phyloP scores from a whole-genome alignment of 2,888 invertebrate genomes.

The Euclidia mi region DNA sequence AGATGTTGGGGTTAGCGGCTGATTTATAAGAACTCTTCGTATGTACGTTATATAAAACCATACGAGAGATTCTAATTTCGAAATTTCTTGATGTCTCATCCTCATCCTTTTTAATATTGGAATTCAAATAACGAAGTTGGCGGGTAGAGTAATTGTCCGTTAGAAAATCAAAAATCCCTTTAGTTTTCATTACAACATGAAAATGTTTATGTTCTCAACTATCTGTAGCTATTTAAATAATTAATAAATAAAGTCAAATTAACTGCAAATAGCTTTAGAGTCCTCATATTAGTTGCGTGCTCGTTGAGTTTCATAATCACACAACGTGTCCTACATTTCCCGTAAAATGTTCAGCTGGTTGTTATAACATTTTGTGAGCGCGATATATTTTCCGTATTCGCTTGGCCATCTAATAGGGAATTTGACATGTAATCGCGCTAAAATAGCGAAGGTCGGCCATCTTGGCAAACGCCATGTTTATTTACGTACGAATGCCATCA shows the following conservation, averaged over 20 bases:
- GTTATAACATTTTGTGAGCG: constrained; percentile 19
- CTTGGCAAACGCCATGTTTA: constrained; percentile 87
- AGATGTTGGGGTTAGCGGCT: constrained; percentile 76
- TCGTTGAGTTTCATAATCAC: background rate
- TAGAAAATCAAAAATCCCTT: too few relatives aligned
- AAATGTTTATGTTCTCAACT: too few relatives aligned
- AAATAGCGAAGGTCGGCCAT: constrained; percentile 88
- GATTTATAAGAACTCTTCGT: constrained; percentile 72
- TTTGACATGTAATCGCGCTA: constrained; percentile 75
- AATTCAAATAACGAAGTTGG: too few relatives aligned
- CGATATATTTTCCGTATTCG: constrained; percentile 57
- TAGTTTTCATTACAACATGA: too few relatives aligned
- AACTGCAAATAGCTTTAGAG: background rate
- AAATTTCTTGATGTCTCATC: background rate
- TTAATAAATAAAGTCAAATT: too few relatives aligned
- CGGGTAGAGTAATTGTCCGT: too few relatives aligned
- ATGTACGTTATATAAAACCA: constrained; percentile 25
- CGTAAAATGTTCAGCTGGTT: constrained; percentile 24
- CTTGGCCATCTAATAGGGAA: constrained; percentile 71
- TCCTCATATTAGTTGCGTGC: background rate
- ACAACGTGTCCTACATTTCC: constrained; percentile 17
- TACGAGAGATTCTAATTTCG: constrained; percentile 4
- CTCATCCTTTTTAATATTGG: background rate
- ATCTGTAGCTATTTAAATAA: too few relatives aligned
- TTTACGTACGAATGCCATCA: constrained; percentile 87